Conservation (phyloP, 1,140 invertebrate genomes). For the Lasioglossum albipes region DNA sequence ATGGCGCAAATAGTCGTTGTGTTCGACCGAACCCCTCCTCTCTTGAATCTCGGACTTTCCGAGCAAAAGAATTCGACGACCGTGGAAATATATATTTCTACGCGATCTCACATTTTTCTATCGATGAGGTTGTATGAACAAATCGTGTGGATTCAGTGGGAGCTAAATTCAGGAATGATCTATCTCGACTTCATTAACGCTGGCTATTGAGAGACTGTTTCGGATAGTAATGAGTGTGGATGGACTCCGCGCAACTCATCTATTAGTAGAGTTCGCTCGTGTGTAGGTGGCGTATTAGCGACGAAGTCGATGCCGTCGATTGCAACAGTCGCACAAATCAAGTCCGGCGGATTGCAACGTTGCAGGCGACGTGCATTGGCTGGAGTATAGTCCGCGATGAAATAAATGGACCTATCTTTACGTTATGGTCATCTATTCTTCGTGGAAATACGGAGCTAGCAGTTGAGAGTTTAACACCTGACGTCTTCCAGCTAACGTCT, state of each 20-base stretch:
- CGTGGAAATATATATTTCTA: too few species aligned
- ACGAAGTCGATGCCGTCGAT: constrained; percentile 49
- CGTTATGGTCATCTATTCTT: too few species aligned
- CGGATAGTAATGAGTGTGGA: constrained; percentile 38
- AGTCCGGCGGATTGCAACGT: constrained; percentile 45
- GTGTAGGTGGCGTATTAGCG: neutral
- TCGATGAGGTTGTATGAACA: too few species aligned
- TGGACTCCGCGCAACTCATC: neutral
- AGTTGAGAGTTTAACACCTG: too few species aligned
- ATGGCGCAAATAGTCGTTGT: constrained; percentile 63
- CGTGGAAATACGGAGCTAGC: too few species aligned
- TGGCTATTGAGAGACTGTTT: constrained; percentile 15
- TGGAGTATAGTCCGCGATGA: neutral
- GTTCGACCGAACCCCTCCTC: neutral
- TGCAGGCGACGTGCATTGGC: constrained; percentile 13
- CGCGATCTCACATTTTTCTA: too few species aligned
- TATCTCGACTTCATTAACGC: neutral
- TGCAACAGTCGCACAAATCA: constrained; percentile 50
- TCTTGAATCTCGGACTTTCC: constrained; percentile 17
- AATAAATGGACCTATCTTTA: too few species aligned
- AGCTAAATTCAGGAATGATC: too few species aligned
- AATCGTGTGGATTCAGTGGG: too few species aligned
- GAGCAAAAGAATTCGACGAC: constrained; percentile 40
- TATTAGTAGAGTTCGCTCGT: constrained; percentile 50
- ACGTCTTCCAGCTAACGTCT: too few species aligned